Conservation (phyloP, 2,888 invertebrate genomes). For the Caenorhabditis sinica region DNA sequence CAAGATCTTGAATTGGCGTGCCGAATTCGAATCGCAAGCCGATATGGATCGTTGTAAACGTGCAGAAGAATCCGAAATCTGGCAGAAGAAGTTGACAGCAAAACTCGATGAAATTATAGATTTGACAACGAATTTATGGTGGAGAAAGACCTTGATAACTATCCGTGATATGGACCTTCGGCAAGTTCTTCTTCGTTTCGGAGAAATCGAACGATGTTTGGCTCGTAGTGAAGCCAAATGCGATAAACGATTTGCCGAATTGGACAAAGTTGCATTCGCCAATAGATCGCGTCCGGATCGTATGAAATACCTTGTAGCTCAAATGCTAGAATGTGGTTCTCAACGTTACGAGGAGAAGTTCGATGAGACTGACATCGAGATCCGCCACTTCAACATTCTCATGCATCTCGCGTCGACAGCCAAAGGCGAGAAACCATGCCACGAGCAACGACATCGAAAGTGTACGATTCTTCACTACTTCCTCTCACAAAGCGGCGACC, state of each 20-base stretch:
- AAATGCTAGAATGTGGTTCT: slow-evolving; percentile 12
- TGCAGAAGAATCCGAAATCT: background rate
- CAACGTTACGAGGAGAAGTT: background rate
- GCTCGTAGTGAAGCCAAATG: background rate
- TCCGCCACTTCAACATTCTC: background rate
- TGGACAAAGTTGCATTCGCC: background rate
- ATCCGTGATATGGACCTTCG: slow-evolving; percentile 12
- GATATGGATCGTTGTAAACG: slow-evolving; percentile 2
- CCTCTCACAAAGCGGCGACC: background rate
- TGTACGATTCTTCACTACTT: slow-evolving; percentile 51
- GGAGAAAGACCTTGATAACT: background rate
- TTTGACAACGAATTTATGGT: background rate
- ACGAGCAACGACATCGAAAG: slow-evolving; percentile 37
- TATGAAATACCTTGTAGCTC: background rate
- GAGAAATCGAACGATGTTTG: slow-evolving; percentile 52
- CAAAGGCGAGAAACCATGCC: slow-evolving; percentile 31
- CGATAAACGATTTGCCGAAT: background rate
- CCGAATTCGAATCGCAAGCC: background rate
- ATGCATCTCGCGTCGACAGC: slow-evolving; percentile 39
- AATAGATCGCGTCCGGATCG: background rate
- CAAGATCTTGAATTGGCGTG: slow-evolving; percentile 27
- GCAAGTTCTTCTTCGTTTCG: slow-evolving; percentile 30
- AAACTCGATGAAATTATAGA: slow-evolving; percentile 19
- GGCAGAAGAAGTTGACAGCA: background rate
- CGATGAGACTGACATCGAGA: background rate